A percentile compares a stretch with the other conserved stretches of the same genome.
These are phyloP conservation scores for Rhinichthys osculus DNA, from an alignment of 2,797 vertebrate genomes.

Conservation along the genomic window DNA sequence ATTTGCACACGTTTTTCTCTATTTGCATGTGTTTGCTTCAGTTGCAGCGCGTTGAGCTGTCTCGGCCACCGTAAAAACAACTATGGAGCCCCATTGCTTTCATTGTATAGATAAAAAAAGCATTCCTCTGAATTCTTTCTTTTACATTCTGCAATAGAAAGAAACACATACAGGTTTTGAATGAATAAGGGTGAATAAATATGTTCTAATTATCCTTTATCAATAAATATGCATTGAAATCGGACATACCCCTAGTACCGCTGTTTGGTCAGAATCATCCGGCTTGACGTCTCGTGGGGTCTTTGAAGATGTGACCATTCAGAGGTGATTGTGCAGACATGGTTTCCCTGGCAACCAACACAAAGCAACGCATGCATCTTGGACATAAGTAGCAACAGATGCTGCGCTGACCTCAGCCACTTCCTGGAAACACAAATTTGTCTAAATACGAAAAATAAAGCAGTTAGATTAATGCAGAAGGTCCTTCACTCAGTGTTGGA, in stretches of 20 bases:
- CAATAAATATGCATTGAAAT: background rate
- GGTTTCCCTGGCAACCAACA: conserved; percentile 82
- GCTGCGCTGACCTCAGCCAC: conserved; percentile 89
- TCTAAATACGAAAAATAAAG: conserved; percentile 89
- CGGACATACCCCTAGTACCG: background rate
- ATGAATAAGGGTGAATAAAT: background rate
- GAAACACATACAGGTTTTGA: background rate
- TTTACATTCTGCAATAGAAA: background rate
- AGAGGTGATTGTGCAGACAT: conserved; percentile 82
- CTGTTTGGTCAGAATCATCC: conserved; percentile 36
- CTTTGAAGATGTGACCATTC: conserved; percentile 79
- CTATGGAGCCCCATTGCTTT: background rate
- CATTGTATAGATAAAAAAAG: background rate
- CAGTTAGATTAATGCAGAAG: conserved; percentile 85
- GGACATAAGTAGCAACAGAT: conserved; percentile 93
- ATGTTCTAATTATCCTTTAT: background rate
- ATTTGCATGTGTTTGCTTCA: too few relatives aligned
- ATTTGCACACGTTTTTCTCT: too few relatives aligned
- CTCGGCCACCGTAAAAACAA: too few relatives aligned
- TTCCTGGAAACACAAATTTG: conserved; percentile 94
- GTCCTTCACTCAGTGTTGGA: conserved; percentile 66
- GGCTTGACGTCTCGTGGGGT: conserved; percentile 73
- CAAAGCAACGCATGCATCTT: conserved; percentile 82
- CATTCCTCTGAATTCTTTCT: background rate
- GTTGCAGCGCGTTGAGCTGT: too few relatives aligned